phyloP scores from a whole-genome alignment of 2,797 vertebrate genomes.

The Avahi laniger region DNA sequence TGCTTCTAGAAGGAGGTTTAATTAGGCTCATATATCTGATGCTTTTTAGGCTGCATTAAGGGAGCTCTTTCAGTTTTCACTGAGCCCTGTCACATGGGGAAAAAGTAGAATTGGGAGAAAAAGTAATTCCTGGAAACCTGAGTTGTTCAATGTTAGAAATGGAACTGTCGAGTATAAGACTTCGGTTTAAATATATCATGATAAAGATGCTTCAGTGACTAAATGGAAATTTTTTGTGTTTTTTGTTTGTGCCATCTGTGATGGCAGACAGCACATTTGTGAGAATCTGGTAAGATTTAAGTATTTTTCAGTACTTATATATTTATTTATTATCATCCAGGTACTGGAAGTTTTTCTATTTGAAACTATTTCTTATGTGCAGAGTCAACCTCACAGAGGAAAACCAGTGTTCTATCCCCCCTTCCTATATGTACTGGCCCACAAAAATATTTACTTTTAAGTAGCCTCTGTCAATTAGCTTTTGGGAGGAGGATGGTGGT shows the following conservation, averaged over 20 bases:
- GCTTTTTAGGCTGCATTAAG: slow-evolving; percentile 51
- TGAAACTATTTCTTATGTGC: slow-evolving; percentile 33
- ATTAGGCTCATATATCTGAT: slow-evolving; percentile 34
- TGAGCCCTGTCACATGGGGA: neutral
- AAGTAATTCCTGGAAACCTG: slow-evolving; percentile 55
- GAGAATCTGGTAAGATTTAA: slow-evolving; percentile 61
- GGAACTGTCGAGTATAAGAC: slow-evolving; percentile 45
- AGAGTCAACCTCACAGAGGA: slow-evolving; percentile 21
- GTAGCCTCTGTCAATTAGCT: slow-evolving; percentile 19
- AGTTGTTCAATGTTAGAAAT: slow-evolving; percentile 58
- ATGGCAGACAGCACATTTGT: slow-evolving; percentile 72
- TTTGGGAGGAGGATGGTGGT: neutral
- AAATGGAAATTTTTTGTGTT: slow-evolving; percentile 58
- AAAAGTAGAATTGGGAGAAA: slow-evolving; percentile 46
- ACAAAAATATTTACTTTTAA: slow-evolving; percentile 49
- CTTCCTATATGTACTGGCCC: neutral
- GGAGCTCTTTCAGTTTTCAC: slow-evolving; percentile 50
- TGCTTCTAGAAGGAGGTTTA: slow-evolving; percentile 42
- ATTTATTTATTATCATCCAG: slow-evolving; percentile 62
- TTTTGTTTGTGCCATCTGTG: slow-evolving; percentile 58
- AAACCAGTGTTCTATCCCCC: slow-evolving; percentile 8
- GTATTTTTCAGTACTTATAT: slow-evolving; percentile 43
- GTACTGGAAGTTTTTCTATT: slow-evolving; percentile 63
- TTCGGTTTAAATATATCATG: slow-evolving; percentile 65
- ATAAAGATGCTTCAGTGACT: slow-evolving; percentile 68